Base-by-base conservation (phyloP, 2,797 vertebrate genomes). In the Todus mexicanus region DNA sequence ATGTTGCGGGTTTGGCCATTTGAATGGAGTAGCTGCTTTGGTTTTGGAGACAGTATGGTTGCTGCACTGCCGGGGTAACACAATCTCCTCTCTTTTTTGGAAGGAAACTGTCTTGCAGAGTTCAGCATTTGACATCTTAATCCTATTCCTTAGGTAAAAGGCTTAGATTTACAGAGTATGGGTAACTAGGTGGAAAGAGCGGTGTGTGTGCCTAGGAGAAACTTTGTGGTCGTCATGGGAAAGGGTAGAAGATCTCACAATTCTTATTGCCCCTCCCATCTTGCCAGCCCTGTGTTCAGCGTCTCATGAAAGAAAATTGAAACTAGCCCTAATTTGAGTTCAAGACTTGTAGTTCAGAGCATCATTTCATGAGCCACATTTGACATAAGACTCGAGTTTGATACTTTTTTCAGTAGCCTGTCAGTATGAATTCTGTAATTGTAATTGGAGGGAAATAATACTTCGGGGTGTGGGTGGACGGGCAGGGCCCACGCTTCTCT, bases 381-480 rank as follows among this genome's bases (percentile, higher is more conserved):
- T 64, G 27, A 53, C 5, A 11, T 4, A 45, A 72, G 31, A 26
- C 47, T 81, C 4, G 25, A 51, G 31, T 72, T n/a, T 23, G 31
- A 26, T 48, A 27, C 22, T 76, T 73, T 80, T 69, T 59, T 56
- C 11, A 25, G 35, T 56, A 75, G 21, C 23, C 15, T 61, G 14
- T 2, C 7, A 54, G 19, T 59, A 42, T 47, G 21, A 68, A 38
- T 66, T 53, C 56, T 86, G 12, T 26, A 90, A 57, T 4, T 43
- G 21, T 66, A 15, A 69, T 60, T 63, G 79, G 38, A 77, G 53
- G 38, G 89, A 59, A 71, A 33, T 26, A 79, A 3, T 54, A n/a
- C 48, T 40, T 22, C 1, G 11, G 22, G 59, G 59, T 54, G 7
- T 19, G 38, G 38, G 23, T 50, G 74, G 29, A 35, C 0, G 0